A percentile compares a stretch with the other conserved stretches of the same genome.
These are phyloP conservation scores for Drosophila ironensis DNA, from an alignment of 1,140 invertebrate species.

Conservation along the genomic window DNA sequence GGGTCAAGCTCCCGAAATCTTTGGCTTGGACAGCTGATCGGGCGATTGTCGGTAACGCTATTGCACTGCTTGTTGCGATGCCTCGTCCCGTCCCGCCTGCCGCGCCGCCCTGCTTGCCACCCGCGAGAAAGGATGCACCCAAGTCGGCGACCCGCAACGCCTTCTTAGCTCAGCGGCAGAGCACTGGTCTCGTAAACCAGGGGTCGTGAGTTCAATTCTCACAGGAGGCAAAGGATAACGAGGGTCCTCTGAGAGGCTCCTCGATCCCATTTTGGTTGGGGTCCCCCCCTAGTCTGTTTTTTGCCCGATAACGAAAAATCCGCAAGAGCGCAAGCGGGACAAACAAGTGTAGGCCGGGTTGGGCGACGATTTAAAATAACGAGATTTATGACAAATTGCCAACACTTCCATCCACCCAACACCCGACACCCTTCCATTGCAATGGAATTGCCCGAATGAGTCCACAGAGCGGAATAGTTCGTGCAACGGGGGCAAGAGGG, in stretches of 20 bases:
- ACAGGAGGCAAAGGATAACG: conserved; percentile 90
- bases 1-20: not conserved
- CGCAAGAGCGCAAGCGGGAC: not conserved
- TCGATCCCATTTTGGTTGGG: too few relatives aligned
- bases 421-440: not conserved
- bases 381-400: conserved; percentile 79
- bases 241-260: too few relatives aligned
- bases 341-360: not conserved
- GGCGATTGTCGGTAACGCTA: too few relatives aligned
- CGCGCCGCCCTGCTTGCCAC: too few relatives aligned
- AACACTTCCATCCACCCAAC: conserved; percentile 21
- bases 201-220: conserved; percentile 96
- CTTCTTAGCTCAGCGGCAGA: conserved; percentile 97
- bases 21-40: too few relatives aligned
- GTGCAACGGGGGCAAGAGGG: conserved; percentile 33
- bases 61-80: too few relatives aligned
- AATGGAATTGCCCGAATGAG: too few relatives aligned
- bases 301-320: conserved; percentile 43
- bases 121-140: too few relatives aligned
- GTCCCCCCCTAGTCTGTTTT: too few relatives aligned
- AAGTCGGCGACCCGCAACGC: too few relatives aligned
- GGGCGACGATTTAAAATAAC: conserved; percentile 74
- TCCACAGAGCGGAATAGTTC: conserved; percentile 61
- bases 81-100: too few relatives aligned
- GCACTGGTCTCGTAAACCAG: conserved; percentile 97